A percentile compares a stretch with the other conserved stretches of the same genome.
These are phyloP conservation scores for Larimichthys polyactis DNA, from an alignment of 2,113 vertebrate genomes.

Conservation along the genomic window DNA sequence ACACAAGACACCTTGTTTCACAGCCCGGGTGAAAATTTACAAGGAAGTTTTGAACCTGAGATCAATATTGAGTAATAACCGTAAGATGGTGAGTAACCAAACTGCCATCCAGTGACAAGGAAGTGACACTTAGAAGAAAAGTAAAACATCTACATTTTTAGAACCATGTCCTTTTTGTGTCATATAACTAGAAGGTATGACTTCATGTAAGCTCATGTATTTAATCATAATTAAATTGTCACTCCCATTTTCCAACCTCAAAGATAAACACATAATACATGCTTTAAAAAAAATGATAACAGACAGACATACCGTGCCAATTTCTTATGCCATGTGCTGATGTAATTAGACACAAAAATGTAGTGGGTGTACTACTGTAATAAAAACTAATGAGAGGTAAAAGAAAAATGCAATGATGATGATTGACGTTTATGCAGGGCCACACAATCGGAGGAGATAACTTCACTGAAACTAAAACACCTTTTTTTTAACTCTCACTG, in stretches of 20 bases:
- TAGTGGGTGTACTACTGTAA: background rate
- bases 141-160: conserved; percentile 4
- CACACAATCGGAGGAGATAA: background rate
- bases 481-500: background rate
- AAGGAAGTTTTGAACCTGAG: conserved; percentile 16
- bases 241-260: background rate
- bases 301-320: background rate
- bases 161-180: background rate
- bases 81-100: background rate
- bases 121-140: background rate
- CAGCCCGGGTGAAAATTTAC: background rate
- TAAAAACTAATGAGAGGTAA: conserved; percentile 9
- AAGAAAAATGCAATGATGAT: background rate
- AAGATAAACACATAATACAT: background rate
- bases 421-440: background rate
- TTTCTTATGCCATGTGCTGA: background rate
- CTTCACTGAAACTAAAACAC: too few relatives aligned
- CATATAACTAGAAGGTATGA: background rate
- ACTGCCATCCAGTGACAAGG: background rate
- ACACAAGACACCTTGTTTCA: conserved; percentile 9
- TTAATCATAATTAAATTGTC: background rate
- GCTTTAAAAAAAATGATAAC: background rate
- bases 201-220: background rate
- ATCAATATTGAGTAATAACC: conserved; percentile 8
- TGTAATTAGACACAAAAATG: background rate